Conservation (phyloP, 2,113 vertebrate genomes). For the Oncorhynchus nerka region DNA sequence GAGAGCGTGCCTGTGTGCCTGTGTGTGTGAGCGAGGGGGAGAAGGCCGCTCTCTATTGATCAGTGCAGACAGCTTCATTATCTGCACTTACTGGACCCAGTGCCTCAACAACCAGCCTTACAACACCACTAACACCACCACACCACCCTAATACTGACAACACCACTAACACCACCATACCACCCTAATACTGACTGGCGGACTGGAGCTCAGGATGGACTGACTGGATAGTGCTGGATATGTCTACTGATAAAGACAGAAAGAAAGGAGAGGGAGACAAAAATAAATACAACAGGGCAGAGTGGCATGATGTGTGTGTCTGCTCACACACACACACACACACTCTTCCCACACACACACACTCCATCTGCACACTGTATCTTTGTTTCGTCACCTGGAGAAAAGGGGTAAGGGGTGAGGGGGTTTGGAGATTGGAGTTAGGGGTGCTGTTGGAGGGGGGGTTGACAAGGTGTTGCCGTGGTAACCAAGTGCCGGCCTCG, state of each 20-base stretch:
- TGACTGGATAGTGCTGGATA: background rate
- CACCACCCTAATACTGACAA: background rate
- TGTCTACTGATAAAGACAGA: conserved; percentile 26
- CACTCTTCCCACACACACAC: background rate
- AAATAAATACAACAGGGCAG: conserved; percentile 28
- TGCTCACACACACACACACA: conserved; percentile 15
- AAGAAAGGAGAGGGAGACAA: conserved; percentile 24
- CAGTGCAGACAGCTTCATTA: conserved; percentile 69
- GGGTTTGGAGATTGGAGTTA: conserved; percentile 39
- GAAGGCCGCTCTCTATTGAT: conserved; percentile 60
- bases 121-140: background rate
- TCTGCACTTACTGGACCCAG: conserved; percentile 61
- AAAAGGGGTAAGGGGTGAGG: conserved; percentile 22
- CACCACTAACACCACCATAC: background rate
- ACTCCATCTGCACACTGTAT: conserved; percentile 32
- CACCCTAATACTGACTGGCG: background rate
- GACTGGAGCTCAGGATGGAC: too few relatives aligned
- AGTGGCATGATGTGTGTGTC: conserved; percentile 52
- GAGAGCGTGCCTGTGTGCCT: background rate
- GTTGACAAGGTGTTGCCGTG: conserved; percentile 70
- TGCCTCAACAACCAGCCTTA: conserved; percentile 54
- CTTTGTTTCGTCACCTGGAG: conserved; percentile 70
- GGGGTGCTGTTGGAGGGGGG: conserved; percentile 35
- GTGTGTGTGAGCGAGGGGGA: background rate
- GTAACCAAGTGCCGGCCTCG: conserved; percentile 70